Percentiles rank a stretch among this genome's conserved stretches.
Evolutionary conservation across 2,113 vertebrate species (phyloP).

Genomic region (Mobula birostris): DNA sequence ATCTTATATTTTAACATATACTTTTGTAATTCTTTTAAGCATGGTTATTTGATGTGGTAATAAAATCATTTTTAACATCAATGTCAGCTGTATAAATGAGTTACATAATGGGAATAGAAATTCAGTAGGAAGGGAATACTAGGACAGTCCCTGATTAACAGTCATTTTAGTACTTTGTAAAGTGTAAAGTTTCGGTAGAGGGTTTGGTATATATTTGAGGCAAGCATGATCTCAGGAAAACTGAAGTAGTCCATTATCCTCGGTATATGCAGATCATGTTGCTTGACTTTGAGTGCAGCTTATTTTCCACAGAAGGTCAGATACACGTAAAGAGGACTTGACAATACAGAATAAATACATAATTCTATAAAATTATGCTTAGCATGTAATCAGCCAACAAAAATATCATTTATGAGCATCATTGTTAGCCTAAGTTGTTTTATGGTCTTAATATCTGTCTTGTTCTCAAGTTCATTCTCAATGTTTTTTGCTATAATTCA

Average conservation of each 20-base stretch:
- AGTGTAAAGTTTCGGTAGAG: not conserved
- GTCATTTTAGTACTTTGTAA: not conserved
- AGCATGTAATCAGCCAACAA: not conserved
- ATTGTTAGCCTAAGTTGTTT: not conserved
- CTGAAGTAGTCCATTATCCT: not conserved
- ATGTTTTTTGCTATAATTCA: slow-evolving; percentile 9
- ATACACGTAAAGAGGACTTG: not conserved
- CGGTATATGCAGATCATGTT: not conserved
- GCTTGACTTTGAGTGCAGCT: not conserved
- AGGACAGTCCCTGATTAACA: not conserved
- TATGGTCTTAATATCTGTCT: not conserved
- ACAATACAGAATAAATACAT: not conserved
- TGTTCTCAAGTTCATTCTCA: not conserved
- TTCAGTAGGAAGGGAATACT: not conserved
- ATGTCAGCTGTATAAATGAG: not conserved
- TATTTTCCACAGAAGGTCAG: not conserved
- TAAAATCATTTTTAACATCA: not conserved
- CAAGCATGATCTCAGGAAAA: not conserved
- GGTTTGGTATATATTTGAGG: not conserved
- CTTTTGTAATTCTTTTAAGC: not conserved
- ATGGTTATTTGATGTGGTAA: not conserved
- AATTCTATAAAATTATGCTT: not conserved
- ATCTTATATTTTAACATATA: not conserved
- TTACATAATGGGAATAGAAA: not conserved
- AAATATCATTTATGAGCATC: too few relatives aligned